Conservation (phyloP, 1,140 invertebrate species). For the Drosophila auraria region DNA sequence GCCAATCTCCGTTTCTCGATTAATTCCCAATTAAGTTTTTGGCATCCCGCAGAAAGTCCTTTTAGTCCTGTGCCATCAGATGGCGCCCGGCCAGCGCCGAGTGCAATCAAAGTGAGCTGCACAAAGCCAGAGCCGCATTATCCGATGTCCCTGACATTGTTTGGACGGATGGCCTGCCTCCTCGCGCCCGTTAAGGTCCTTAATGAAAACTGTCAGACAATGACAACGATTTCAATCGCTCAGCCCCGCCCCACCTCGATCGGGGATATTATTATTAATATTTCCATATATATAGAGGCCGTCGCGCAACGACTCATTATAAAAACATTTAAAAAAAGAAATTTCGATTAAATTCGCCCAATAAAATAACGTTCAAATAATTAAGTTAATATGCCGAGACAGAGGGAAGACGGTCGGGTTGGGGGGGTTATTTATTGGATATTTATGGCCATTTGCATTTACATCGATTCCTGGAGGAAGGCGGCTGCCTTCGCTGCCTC, state of each 20-base stretch:
- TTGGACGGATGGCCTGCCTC: constrained; percentile 19
- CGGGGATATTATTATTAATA: constrained; percentile 57
- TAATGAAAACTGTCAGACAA: constrained; percentile 63
- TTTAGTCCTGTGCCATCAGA: constrained; percentile 25
- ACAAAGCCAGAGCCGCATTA: constrained; percentile 48
- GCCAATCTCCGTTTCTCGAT: constrained; percentile 7
- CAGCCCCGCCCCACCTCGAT: constrained; percentile 8
- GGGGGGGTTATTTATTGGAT: constrained; percentile 16
- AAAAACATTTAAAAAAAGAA: constrained; percentile 56
- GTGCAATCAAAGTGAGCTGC: constrained; percentile 48
- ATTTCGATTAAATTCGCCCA: constrained; percentile 57
- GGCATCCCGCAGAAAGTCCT: neutral
- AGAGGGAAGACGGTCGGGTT: neutral
- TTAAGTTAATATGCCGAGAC: constrained; percentile 59
- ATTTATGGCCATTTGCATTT: constrained; percentile 58
- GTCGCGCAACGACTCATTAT: constrained; percentile 38
- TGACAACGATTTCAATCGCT: constrained; percentile 50
- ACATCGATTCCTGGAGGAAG: constrained; percentile 34
- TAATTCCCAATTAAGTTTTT: constrained; percentile 36
- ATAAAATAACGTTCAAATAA: constrained; percentile 58
- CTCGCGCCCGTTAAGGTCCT: constrained; percentile 42
- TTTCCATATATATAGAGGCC: constrained; percentile 20
- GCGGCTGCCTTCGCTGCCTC: neutral
- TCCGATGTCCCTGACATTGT: constrained; percentile 49
- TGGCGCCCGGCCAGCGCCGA: constrained; percentile 24